Conservation (phyloP, 2,888 invertebrate species). For the Caenorhabditis imperialis region DNA sequence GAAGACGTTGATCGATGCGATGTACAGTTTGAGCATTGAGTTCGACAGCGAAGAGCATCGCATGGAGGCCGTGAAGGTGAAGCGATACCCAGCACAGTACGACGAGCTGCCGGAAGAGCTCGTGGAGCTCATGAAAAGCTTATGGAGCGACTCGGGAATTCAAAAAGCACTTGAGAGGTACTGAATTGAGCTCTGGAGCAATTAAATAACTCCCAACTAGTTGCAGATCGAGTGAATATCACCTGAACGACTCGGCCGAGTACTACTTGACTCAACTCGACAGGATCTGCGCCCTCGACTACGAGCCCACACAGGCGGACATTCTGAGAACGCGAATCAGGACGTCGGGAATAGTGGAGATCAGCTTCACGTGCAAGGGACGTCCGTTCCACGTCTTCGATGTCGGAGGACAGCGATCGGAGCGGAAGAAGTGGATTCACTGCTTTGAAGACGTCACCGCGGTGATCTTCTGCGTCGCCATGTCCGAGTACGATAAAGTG, state of each 20-base stretch:
- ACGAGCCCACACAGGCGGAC: conserved; percentile 55
- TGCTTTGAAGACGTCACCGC: conserved; percentile 54
- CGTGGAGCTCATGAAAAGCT: conserved; percentile 40
- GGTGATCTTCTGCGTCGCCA: conserved; percentile 54
- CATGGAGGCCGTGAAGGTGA: conserved; percentile 31
- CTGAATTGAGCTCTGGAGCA: neutral
- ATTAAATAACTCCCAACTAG: neutral
- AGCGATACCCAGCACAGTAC: conserved; percentile 30
- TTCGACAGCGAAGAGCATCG: conserved; percentile 16
- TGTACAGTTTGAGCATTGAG: conserved; percentile 30
- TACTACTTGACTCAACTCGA: conserved; percentile 53
- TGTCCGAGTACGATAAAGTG: conserved; percentile 55
- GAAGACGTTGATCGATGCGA: conserved; percentile 31
- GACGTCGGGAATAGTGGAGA: conserved; percentile 51
- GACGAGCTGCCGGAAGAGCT: conserved; percentile 45
- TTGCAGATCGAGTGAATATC: conserved; percentile 45
- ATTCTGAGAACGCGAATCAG: conserved; percentile 49
- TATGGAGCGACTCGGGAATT: conserved; percentile 41
- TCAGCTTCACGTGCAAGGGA: conserved; percentile 42
- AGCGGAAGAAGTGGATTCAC: conserved; percentile 55
- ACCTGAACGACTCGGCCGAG: conserved; percentile 55
- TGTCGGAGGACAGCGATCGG: conserved; percentile 56
- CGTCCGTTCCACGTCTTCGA: conserved; percentile 40
- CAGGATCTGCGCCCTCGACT: conserved; percentile 39
- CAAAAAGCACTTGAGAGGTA: conserved; percentile 39